Evolutionary conservation across 2,113 vertebrate genomes (phyloP), one percentile per base, ranked within the genome.

Genomic region (Furnarius figulus): DNA sequence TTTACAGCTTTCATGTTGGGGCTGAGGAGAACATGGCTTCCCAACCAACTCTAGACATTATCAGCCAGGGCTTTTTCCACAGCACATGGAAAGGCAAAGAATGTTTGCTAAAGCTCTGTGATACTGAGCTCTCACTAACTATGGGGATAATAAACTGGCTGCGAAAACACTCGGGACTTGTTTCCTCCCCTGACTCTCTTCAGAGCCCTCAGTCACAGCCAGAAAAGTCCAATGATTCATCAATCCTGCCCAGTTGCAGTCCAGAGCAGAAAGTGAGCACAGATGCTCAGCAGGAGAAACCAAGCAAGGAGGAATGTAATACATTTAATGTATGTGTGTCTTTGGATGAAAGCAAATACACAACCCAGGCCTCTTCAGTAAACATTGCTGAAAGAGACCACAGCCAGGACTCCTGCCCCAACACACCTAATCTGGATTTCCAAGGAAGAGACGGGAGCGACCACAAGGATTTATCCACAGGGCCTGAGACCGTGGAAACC

Each of bases 71-170:
- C 2, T 98, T 98, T 91, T 94, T 98, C 53, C 98, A 98, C 89
- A 98, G 98, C 82, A 98, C 98, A 31, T 99, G 98, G 99, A 98
- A 98, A 93, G 98, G 99, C 52, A 99, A 98, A 89, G 99, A 99
- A 72, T 99, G 99, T 65, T 96, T 99, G 89, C 93, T 99, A 86
- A 99, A 99, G 80, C 98, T 99, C 53, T 99, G 99, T 6, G 98
- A 99, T 58, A 99, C 99, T 0, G 98, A 99, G 81, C 97, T 99
- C 18, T 98, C 98, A 55, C 92, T 99, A 87, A 98, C 98, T 73
- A 99, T 99, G 98, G 98, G 98, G 15, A 98, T 99, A 55, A 97
- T 99, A 90, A 99, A 98, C 89, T 99, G 98, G 98, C 96, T 99
- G 47, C 96, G 98, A 35, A 98, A 96, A 63, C 91, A 97, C 44